Evolutionary conservation across 2,113 vertebrate species (phyloP).

Genomic region (Saguinus imperator): DNA sequence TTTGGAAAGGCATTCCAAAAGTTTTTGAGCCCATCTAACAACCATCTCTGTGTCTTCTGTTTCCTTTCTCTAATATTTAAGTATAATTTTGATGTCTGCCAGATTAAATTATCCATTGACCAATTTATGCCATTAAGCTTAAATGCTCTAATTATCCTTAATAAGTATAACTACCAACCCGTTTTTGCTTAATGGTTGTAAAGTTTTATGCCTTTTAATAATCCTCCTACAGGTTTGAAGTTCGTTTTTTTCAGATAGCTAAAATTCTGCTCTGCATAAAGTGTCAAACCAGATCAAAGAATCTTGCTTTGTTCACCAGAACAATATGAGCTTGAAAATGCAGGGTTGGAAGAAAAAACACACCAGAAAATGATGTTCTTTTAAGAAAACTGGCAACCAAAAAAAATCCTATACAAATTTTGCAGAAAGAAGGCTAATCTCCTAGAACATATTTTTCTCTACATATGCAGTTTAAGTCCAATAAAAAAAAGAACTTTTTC

Average conservation of each 20-base stretch:
- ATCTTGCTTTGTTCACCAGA: slow-evolving; percentile 34
- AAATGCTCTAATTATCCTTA: slow-evolving; percentile 70
- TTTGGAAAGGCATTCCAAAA: slow-evolving; percentile 36
- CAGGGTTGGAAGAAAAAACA: neutral
- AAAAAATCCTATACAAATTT: slow-evolving; percentile 38
- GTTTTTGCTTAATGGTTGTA: slow-evolving; percentile 58
- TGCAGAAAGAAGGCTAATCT: slow-evolving; percentile 12
- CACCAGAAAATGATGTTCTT: neutral
- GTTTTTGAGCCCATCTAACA: neutral
- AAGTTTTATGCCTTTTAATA: slow-evolving; percentile 61
- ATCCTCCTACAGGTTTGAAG: neutral
- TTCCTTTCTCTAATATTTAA: slow-evolving; percentile 65
- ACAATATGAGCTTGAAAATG: slow-evolving; percentile 44
- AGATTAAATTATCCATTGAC: slow-evolving; percentile 62
- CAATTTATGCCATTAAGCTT: slow-evolving; percentile 59
- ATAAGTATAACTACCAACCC: slow-evolving; percentile 56
- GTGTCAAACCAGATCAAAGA: slow-evolving; percentile 1
- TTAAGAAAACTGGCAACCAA: slow-evolving; percentile 48
- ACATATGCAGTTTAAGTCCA: neutral
- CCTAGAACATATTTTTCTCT: neutral
- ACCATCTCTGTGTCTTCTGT: neutral
- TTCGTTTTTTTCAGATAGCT: neutral
- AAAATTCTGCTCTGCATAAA: neutral
- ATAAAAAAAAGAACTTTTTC: neutral
- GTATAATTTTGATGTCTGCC: slow-evolving; percentile 74